Evolutionary conservation across 1,140 invertebrate genomes (phyloP), one percentile per base, ranked within the genome.

Genomic region (Odontomachus brunneus): DNA sequence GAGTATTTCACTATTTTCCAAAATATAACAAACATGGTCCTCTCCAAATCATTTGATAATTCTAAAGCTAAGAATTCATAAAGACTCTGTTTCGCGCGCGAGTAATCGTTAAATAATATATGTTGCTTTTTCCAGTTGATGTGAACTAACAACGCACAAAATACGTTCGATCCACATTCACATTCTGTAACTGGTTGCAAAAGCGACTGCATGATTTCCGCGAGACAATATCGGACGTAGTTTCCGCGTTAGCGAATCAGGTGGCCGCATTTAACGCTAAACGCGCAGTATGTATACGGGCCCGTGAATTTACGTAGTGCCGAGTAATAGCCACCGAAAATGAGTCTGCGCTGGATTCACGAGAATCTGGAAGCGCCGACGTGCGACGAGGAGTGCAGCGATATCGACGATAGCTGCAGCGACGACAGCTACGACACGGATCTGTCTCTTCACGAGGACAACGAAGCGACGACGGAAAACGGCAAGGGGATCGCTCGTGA

Each of bases 281-380:
- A 53, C 24, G 60, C n/a, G 26, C 22, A 14, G 53, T 59, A 22
- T 59, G 22, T 59, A 48, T 66, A 66, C 66, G 29, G 11, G 14
- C n/a, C 26, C 14, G 22, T 74, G 24, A 71, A 82, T 73, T 74
- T 82, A 29, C 29, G 22, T 29, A 69, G 48, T 67, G 49, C n/a
- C 14, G 11, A 63, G 19, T 11, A 59, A 33, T 11, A 44, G 38
- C 38, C 9, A 76, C n/a, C 14, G 62, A 90, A 88, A 74, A 94
- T 94, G 92, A 93, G 93, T 60, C 86, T 94, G 55, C 91, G 90
- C 17, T 94, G 93, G 93, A 94, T 94, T 60, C 91, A 94, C 80
- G 92, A 93, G 53, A 93, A 91, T 19, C 88, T 90, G 24, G 90
- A 90, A 29, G 89, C 92, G 2, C 92, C 92, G 7, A 93, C 91